Conservation (phyloP, 2,888 invertebrate species). For the Cosmopolites sordidus region DNA sequence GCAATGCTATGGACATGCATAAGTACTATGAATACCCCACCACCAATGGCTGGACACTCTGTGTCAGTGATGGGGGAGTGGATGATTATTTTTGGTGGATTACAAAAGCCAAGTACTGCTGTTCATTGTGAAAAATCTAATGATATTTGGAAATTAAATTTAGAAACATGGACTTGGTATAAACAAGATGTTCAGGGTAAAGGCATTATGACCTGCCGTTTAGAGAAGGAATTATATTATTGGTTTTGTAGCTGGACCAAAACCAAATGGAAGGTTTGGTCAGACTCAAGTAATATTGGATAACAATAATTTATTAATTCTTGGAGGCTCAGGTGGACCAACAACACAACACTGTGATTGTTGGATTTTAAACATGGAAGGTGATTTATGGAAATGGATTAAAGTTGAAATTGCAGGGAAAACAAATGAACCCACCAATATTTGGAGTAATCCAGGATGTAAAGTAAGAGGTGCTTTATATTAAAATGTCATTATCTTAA, state of each 20-base stretch:
- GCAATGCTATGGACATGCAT: constrained; percentile 75
- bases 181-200: constrained; percentile 59
- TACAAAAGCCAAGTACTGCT: constrained; percentile 43
- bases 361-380: constrained; percentile 80
- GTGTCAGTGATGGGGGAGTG: constrained; percentile 77
- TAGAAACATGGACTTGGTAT: constrained; percentile 72
- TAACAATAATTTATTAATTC: constrained; percentile 70
- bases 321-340: constrained; percentile 86
- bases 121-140: constrained; percentile 59
- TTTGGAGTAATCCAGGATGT: constrained; percentile 93
- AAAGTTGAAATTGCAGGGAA: constrained; percentile 71
- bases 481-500: no score
- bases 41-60: constrained; percentile 89
- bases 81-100: constrained; percentile 72
- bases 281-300: constrained; percentile 86
- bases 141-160: constrained; percentile 85
- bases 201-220: constrained; percentile 1
- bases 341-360: constrained; percentile 80
- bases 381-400: constrained; percentile 67
- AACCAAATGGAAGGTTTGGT: constrained; percentile 64
- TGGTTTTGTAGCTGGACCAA: constrained; percentile 32
- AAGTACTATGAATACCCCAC: constrained; percentile 59
- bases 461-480: constrained; percentile 58
- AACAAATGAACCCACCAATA: constrained; percentile 76
- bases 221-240: not conserved